Percentiles rank a stretch among this genome's conserved stretches.
phyloP scores from a whole-genome alignment of 2,113 vertebrate genomes.

The Eidolon helvum region DNA sequence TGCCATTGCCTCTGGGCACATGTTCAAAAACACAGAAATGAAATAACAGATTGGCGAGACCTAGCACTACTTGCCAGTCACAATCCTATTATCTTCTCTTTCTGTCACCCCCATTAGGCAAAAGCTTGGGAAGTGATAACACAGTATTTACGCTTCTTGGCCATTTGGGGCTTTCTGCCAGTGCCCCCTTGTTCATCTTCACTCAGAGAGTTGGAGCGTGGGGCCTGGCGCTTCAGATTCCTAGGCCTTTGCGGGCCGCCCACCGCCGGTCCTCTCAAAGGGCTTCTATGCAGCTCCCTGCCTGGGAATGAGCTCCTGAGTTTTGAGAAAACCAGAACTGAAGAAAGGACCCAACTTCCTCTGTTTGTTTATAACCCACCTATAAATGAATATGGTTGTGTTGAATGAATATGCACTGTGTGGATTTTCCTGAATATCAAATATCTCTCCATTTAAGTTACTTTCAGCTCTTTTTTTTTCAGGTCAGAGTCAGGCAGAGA shows the following conservation, averaged over 20 bases:
- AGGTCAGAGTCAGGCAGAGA: not conserved
- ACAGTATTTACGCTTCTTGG: not conserved
- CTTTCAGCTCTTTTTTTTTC: not conserved
- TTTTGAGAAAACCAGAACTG: not conserved
- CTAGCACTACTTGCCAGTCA: conserved; percentile 32
- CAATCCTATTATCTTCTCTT: conserved; percentile 54
- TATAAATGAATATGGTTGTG: not conserved
- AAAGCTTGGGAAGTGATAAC: conserved; percentile 15
- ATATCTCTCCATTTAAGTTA: not conserved
- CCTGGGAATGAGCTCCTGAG: not conserved
- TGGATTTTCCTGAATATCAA: not conserved
- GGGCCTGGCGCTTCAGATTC: rapidly evolving
- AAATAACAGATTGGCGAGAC: conserved; percentile 66
- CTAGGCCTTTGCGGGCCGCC: not conserved
- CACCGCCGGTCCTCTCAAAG: not conserved
- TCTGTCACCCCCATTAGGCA: conserved; percentile 53
- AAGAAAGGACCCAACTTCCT: not conserved
- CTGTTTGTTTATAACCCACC: not conserved
- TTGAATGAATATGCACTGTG: not conserved
- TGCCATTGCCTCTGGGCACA: conserved; percentile 61
- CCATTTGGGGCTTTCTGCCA: not conserved
- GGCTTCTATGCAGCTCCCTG: not conserved
- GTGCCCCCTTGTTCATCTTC: not conserved
- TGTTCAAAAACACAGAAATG: conserved; percentile 69
- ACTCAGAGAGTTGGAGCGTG: rapidly evolving